A percentile compares a stretch with the other conserved stretches of the same genome.
Conservation (phyloP, 2,797 vertebrate species). For the Spinibarbus caldwelli region DNA sequence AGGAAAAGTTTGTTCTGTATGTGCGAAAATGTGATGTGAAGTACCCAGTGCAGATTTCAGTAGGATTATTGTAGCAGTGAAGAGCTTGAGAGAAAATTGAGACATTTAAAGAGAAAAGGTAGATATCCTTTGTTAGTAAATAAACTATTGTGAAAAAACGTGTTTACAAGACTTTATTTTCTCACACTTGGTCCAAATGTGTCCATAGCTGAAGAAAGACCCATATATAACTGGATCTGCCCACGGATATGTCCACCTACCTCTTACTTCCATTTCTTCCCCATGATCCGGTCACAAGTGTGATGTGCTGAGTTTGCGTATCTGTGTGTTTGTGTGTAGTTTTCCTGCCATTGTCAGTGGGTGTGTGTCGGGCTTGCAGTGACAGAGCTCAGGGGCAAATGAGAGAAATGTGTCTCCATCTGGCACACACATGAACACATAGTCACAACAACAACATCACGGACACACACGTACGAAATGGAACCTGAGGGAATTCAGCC, state of each 20-base stretch:
- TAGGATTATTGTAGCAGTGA: not conserved
- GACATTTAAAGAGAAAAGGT: not conserved
- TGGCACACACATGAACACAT: constrained; percentile 42
- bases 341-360: constrained; percentile 61
- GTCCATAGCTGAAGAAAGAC: not conserved
- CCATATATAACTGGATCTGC: constrained; percentile 15
- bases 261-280: constrained; percentile 43
- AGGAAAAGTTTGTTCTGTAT: constrained; percentile 17
- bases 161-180: too few relatives aligned
- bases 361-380: constrained; percentile 59
- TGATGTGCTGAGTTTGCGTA: constrained; percentile 45
- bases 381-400: constrained; percentile 53
- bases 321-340: constrained; percentile 48
- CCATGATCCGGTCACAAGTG: constrained; percentile 31
- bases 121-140: not conserved
- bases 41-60: not conserved
- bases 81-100: not conserved
- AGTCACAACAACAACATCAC: constrained; percentile 15
- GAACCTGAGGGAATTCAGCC: constrained; percentile 2
- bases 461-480: constrained; percentile 25
- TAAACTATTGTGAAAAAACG: not conserved
- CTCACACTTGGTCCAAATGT: not conserved
- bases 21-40: constrained; percentile 19
- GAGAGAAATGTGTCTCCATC: constrained; percentile 50
- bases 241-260: constrained; percentile 35